A percentile compares a stretch with the other conserved stretches of the same genome.
These are phyloP conservation scores for Siniperca chuatsi DNA, from an alignment of 2,113 vertebrate genomes.

Conservation along the genomic window DNA sequence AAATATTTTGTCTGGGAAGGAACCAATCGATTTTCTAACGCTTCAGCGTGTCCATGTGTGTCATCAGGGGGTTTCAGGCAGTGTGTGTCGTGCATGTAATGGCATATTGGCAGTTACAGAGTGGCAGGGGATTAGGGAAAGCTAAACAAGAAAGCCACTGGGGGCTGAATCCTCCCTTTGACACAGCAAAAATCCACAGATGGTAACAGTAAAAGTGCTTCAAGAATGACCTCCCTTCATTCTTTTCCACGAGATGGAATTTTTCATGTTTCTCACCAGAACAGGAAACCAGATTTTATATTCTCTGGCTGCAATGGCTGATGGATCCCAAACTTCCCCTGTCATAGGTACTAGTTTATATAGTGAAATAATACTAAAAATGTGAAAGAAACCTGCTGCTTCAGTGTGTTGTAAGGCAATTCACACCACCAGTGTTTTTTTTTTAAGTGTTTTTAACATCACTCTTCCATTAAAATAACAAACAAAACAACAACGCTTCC, in stretches of 20 bases:
- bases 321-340: not conserved
- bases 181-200: conserved; percentile 64
- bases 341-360: not conserved
- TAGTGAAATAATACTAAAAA: not conserved
- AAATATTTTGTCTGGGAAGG: conserved; percentile 85
- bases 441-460: not conserved
- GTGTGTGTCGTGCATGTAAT: conserved; percentile 42
- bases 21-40: conserved; percentile 80
- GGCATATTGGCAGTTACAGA: conserved; percentile 35
- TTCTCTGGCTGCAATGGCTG: not conserved
- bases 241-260: conserved; percentile 36
- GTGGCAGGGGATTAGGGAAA: conserved; percentile 44
- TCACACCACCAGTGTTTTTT: not conserved
- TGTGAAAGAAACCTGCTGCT: not conserved
- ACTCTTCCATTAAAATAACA: not conserved
- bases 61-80: conserved; percentile 19
- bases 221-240: conserved; percentile 25
- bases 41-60: conserved; percentile 44
- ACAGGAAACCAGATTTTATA: conserved; percentile 13
- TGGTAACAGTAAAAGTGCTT: conserved; percentile 61
- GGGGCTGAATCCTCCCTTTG: conserved; percentile 57
- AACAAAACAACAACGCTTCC: not conserved
- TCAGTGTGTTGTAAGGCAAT: not conserved
- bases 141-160: conserved; percentile 65
- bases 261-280: conserved; percentile 22